Evolutionary conservation across 1,140 invertebrate genomes (phyloP).

Genomic region (Oncopeltus fasciatus): DNA sequence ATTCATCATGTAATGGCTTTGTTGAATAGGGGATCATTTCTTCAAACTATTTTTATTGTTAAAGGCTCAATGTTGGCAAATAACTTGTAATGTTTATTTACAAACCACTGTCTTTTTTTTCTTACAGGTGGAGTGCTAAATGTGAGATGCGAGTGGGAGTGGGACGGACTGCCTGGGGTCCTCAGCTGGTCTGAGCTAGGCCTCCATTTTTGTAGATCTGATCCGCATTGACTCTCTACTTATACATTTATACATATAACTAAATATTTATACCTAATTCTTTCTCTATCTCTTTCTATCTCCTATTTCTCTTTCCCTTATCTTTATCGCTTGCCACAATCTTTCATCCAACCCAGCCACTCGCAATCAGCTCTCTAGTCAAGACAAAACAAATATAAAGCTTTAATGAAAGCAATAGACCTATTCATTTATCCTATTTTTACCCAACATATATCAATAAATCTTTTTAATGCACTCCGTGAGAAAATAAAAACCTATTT

Average conservation of each 20-base stretch:
- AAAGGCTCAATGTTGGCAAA: no score
- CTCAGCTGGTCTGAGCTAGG: slow-evolving; percentile 1
- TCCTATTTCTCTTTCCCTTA: no score
- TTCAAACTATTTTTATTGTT: no score
- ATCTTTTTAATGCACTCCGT: slow-evolving; percentile 1
- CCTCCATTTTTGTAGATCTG: background rate
- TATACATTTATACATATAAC: no score
- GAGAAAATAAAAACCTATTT: slow-evolving; percentile 1
- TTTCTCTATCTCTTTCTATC: background rate
- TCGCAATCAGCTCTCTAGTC: slow-evolving; percentile 2
- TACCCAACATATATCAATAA: background rate
- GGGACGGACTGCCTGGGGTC: background rate
- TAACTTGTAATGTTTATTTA: no score
- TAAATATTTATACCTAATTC: no score
- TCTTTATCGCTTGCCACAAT: no score
- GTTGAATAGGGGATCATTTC: no score
- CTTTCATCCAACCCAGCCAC: background rate
- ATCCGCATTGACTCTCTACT: background rate
- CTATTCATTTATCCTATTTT: background rate
- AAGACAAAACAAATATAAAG: background rate
- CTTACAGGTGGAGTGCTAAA: background rate
- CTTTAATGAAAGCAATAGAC: slow-evolving; percentile 8
- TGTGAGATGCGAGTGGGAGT: background rate
- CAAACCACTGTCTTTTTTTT: no score
- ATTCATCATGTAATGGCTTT: no score